These are phyloP conservation scores for Venturia canescens DNA, from an alignment of 1,140 invertebrate genomes.

Conservation along the genomic window DNA sequence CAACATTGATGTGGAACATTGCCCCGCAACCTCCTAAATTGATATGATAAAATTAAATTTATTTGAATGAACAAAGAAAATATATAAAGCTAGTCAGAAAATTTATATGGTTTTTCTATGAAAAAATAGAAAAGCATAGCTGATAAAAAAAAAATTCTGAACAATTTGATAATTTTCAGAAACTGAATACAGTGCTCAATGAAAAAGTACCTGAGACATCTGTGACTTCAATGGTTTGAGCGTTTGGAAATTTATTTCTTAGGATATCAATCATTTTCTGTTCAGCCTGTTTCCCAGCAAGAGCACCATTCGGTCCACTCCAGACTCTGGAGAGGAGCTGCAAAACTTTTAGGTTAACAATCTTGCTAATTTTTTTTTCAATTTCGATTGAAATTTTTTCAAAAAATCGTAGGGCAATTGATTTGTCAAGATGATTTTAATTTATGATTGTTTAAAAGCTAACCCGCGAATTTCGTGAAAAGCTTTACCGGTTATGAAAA, in stretches of 20 bases:
- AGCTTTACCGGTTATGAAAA: background rate
- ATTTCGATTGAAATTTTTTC: background rate
- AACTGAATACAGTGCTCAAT: constrained; percentile 27
- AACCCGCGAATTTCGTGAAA: background rate
- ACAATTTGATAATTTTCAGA: background rate
- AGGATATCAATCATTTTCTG: constrained; percentile 76
- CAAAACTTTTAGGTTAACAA: constrained; percentile 71
- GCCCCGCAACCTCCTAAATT: constrained; percentile 88
- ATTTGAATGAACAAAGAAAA: no score
- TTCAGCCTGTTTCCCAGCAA: constrained; percentile 72
- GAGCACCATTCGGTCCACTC: constrained; percentile 66
- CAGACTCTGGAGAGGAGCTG: constrained; percentile 73
- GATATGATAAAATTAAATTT: constrained; percentile 35
- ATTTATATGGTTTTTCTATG: background rate
- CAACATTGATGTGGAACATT: constrained; percentile 90
- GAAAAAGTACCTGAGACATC: constrained; percentile 82
- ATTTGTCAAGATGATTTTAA: no score
- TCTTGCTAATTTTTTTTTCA: constrained; percentile 53
- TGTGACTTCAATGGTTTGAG: constrained; percentile 82
- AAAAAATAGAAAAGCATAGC: background rate
- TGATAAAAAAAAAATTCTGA: constrained; percentile 3
- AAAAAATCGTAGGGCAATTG: no score
- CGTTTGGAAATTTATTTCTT: constrained; percentile 80
- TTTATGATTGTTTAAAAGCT: no score
- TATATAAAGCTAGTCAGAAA: no score